Evolutionary conservation across 23 tunicate genomes (phyloP).

Genomic region (Styela clava): DNA sequence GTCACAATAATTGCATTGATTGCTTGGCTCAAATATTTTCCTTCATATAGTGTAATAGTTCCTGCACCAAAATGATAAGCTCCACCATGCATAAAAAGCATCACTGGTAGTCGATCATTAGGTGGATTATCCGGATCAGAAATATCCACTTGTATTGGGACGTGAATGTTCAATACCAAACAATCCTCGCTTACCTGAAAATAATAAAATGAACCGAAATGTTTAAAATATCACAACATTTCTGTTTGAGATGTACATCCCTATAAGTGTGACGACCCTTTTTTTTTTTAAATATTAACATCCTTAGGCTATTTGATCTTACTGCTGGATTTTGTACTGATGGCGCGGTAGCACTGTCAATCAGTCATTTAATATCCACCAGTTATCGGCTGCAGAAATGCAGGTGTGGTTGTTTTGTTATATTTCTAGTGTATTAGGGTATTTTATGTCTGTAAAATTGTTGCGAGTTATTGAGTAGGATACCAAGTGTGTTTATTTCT

Average conservation of each 20-base stretch:
- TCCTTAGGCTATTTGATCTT: too few species aligned
- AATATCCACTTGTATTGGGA: slow-evolving; percentile 52
- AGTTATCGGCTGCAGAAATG: too few species aligned
- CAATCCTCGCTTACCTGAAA: slow-evolving; percentile 75
- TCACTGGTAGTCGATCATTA: slow-evolving; percentile 56
- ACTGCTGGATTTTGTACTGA: too few species aligned
- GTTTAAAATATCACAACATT: background rate
- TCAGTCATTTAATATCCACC: too few species aligned
- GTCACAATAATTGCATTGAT: slow-evolving; percentile 64
- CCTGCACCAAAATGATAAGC: slow-evolving; percentile 65
- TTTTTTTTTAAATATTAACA: too few species aligned
- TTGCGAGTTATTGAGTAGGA: too few species aligned
- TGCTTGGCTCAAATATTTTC: slow-evolving; percentile 54
- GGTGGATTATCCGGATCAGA: slow-evolving; percentile 47
- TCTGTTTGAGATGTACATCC: background rate
- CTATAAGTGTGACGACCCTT: background rate
- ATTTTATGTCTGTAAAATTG: too few species aligned
- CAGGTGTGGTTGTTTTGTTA: too few species aligned
- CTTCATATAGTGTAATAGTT: slow-evolving; percentile 52
- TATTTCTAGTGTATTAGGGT: too few species aligned
- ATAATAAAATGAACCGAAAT: background rate
- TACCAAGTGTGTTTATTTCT: too few species aligned
- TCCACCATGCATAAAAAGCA: slow-evolving; percentile 91
- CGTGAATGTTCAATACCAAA: slow-evolving; percentile 65
- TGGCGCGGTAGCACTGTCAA: too few species aligned